phyloP scores from a whole-genome alignment of 1,140 invertebrate species.

The Phenacoccus solenopsis region DNA sequence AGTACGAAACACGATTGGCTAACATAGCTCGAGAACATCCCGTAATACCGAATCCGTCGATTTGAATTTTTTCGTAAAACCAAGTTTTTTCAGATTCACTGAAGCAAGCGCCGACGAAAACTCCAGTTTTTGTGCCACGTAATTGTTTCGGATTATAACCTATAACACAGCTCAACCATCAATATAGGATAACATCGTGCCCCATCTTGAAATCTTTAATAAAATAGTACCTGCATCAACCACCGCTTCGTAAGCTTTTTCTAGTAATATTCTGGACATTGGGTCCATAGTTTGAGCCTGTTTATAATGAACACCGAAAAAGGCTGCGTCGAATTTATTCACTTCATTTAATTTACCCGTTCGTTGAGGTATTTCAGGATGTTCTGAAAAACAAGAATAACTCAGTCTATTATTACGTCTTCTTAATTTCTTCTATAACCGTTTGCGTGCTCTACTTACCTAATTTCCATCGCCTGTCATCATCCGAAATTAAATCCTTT shows the following conservation, averaged over 20 bases:
- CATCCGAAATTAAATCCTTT: slow-evolving; percentile 68
- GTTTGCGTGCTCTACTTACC: slow-evolving; percentile 33
- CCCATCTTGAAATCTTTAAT: too few relatives aligned
- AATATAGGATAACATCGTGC: too few relatives aligned
- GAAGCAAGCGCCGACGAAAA: slow-evolving; percentile 66
- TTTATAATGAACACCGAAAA: slow-evolving; percentile 68
- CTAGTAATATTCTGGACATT: slow-evolving; percentile 69
- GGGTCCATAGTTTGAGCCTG: slow-evolving; percentile 81
- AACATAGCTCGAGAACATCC: slow-evolving; percentile 83
- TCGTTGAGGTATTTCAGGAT: slow-evolving; percentile 54
- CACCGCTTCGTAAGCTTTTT: slow-evolving; percentile 76
- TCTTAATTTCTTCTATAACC: slow-evolving; percentile 1
- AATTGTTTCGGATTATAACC: slow-evolving; percentile 45
- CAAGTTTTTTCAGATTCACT: slow-evolving; percentile 59
- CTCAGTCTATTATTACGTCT: not conserved
- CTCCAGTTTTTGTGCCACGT: slow-evolving; percentile 58
- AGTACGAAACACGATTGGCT: slow-evolving; percentile 75
- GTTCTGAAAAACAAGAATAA: slow-evolving; percentile 33
- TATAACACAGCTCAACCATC: too few relatives aligned
- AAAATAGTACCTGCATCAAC: slow-evolving; percentile 61
- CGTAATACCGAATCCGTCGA: slow-evolving; percentile 48
- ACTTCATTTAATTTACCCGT: slow-evolving; percentile 69
- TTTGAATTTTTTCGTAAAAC: slow-evolving; percentile 50
- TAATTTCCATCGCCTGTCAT: slow-evolving; percentile 59
- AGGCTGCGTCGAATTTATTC: slow-evolving; percentile 67